Percentiles rank a stretch among this genome's conserved stretches.
phyloP scores from a whole-genome alignment of 2,797 vertebrate species.

The Oreortyx pictus region DNA sequence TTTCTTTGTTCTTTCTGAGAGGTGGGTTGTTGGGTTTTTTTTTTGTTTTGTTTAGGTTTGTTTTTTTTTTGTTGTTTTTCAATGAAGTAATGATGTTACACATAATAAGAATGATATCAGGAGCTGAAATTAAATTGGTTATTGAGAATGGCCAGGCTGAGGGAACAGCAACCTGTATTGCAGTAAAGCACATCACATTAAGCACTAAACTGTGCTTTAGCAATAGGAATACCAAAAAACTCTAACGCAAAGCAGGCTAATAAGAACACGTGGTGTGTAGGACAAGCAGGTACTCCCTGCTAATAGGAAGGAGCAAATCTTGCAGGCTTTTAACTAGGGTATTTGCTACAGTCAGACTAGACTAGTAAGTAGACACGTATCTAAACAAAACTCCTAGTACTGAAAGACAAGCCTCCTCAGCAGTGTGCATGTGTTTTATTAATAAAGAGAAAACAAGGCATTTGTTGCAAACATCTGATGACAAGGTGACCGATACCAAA shows the following conservation, averaged over 20 bases:
- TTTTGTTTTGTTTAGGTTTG: rapidly evolving
- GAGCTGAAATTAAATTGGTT: not conserved
- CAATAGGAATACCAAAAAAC: not conserved
- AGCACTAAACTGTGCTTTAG: not conserved
- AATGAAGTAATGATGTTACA: not conserved
- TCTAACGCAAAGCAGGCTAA: not conserved
- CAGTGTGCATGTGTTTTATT: conserved; percentile 6
- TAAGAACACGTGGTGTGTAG: rapidly evolving
- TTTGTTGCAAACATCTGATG: not conserved
- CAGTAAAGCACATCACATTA: not conserved
- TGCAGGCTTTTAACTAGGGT: not conserved
- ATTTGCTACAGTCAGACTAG: not conserved
- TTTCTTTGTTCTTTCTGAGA: not conserved
- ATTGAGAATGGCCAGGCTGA: not conserved
- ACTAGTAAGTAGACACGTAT: not conserved
- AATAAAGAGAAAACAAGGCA: not conserved
- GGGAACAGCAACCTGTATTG: not conserved
- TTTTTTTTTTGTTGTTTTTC: not conserved
- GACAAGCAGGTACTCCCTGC: not conserved
- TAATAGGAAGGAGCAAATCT: not conserved
- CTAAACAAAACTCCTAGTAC: too few relatives aligned
- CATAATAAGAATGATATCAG: not conserved
- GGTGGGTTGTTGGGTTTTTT: too few relatives aligned
- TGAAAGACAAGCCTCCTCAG: not conserved
- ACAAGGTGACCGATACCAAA: not conserved